phyloP scores from a whole-genome alignment of 2,797 vertebrate genomes.

The Coilia nasus region DNA sequence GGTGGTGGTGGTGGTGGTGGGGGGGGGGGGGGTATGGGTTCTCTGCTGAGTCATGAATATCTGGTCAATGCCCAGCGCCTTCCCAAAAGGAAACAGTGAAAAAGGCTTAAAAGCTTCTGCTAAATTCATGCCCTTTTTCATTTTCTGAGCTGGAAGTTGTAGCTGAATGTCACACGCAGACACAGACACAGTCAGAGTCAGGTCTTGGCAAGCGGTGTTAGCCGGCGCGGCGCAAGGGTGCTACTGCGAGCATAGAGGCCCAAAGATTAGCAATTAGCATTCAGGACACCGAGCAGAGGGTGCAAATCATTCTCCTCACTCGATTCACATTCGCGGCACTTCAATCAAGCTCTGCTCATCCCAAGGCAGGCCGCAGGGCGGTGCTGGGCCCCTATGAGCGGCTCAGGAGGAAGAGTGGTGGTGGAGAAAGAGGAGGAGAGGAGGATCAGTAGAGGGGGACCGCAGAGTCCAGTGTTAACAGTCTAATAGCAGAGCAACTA shows the following conservation, averaged over 20 bases:
- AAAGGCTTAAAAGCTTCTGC: background rate
- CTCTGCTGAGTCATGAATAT: constrained; percentile 4
- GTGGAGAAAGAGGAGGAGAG: background rate
- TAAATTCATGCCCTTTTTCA: background rate
- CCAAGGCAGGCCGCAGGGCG: background rate
- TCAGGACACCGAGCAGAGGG: background rate
- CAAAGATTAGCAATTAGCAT: background rate
- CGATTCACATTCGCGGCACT: constrained; percentile 8
- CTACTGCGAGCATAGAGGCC: background rate
- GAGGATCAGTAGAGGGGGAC: background rate
- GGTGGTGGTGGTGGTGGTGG: background rate
- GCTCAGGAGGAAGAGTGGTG: background rate
- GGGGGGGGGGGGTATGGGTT: background rate
- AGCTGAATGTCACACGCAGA: background rate
- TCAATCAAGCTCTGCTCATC: background rate
- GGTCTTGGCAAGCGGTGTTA: background rate
- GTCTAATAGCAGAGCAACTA: background rate
- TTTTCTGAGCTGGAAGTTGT: background rate
- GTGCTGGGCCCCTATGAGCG: background rate
- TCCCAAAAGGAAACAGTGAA: background rate
- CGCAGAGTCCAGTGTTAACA: background rate
- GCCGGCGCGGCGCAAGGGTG: background rate
- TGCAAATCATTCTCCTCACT: constrained; percentile 7
- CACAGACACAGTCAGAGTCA: background rate
- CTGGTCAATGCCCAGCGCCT: background rate